phyloP scores from a whole-genome alignment of 2,113 vertebrate genomes.

The Callospermophilus lateralis region DNA sequence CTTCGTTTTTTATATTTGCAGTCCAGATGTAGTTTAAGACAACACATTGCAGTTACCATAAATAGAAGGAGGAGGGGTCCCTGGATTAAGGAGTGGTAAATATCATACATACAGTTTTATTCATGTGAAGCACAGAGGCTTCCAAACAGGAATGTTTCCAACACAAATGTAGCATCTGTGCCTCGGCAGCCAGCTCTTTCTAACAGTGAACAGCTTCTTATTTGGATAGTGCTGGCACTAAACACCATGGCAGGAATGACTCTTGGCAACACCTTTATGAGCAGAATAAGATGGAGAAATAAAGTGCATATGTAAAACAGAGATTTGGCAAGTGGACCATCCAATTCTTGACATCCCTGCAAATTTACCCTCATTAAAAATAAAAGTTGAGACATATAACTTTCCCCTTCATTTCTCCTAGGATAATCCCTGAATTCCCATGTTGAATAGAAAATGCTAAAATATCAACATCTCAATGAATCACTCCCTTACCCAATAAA shows the following conservation, averaged over 20 bases:
- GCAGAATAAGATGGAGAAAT: not conserved
- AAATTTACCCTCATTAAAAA: conserved; percentile 75
- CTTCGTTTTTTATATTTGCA: conserved; percentile 46
- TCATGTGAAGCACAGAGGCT: conserved; percentile 19
- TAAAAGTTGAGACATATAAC: conserved; percentile 68
- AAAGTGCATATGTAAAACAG: conserved; percentile 45
- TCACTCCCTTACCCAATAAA: conserved; percentile 52
- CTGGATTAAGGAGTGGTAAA: conserved; percentile 34
- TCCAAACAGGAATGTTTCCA: conserved; percentile 51
- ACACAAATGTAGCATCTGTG: not conserved
- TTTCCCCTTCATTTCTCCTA: conserved; percentile 75
- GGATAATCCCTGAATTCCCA: conserved; percentile 74
- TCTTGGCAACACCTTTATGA: not conserved
- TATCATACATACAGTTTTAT: conserved; percentile 48
- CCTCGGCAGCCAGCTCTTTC: not conserved
- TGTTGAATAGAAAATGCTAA: conserved; percentile 54
- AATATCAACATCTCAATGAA: conserved; percentile 72
- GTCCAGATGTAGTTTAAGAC: conserved; percentile 33
- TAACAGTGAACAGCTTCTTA: conserved; percentile 46
- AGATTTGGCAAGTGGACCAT: conserved; percentile 62
- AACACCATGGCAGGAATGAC: not conserved
- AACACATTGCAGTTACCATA: conserved; percentile 8
- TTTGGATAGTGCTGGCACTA: conserved; percentile 49
- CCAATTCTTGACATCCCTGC: conserved; percentile 68
- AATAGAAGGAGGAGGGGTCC: conserved; percentile 2